Conservation (phyloP, 2,888 invertebrate genomes). For the Aleiodes alternator region DNA sequence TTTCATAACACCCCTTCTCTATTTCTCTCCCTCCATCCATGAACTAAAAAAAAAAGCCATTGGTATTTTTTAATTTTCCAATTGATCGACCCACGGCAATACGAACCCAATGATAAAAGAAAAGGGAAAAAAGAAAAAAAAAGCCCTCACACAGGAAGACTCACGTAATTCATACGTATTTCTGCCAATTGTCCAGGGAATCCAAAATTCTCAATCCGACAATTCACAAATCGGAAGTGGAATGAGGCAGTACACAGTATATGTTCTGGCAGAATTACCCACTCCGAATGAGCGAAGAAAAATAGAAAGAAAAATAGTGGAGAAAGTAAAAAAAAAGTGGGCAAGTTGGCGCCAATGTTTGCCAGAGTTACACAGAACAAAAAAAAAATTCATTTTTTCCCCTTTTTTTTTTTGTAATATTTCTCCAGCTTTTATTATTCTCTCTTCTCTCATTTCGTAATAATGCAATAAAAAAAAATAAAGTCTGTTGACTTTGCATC, state of each 20-base stretch:
- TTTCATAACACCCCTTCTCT: no score
- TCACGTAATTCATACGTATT: no score
- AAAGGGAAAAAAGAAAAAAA: no score
- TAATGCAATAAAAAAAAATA: slow-evolving; percentile 11
- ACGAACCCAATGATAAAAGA: no score
- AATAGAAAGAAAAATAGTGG: neutral
- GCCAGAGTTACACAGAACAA: neutral
- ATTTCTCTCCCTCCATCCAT: no score
- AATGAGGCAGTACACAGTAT: neutral
- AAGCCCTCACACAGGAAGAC: no score
- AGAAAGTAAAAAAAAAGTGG: neutral
- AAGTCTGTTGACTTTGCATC: neutral
- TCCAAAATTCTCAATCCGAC: no score
- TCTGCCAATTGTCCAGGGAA: no score
- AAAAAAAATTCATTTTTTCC: slow-evolving; percentile 8
- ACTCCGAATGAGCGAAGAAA: neutral
- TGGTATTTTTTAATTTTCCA: no score
- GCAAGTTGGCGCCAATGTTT: slow-evolving; percentile 12
- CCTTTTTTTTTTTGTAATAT: neutral
- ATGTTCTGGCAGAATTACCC: slow-evolving; percentile 9
- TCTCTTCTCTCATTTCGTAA: neutral
- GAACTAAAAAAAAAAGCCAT: no score
- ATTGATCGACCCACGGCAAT: no score
- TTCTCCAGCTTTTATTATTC: neutral
- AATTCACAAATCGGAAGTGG: no score